Evolutionary conservation across 1,140 invertebrate species (phyloP).

Genomic region (Trachymyrmex septentrionalis): DNA sequence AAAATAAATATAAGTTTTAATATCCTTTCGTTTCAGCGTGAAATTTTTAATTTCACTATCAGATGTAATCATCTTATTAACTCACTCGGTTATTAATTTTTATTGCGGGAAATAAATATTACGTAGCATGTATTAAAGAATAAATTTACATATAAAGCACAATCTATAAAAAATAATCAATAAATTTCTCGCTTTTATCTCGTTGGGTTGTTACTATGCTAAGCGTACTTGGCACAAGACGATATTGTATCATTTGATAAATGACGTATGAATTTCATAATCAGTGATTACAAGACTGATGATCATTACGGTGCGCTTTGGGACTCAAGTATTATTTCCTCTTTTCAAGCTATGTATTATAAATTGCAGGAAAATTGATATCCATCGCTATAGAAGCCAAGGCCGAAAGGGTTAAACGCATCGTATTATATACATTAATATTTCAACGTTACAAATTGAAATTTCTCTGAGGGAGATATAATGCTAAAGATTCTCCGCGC

Average conservation of each 20-base stretch:
- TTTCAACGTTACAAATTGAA: constrained; percentile 25
- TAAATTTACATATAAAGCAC: background rate
- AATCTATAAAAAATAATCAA: background rate
- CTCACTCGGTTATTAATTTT: background rate
- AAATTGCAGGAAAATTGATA: constrained; percentile 28
- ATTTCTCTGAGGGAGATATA: constrained; percentile 14
- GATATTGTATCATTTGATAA: background rate
- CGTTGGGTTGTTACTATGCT: background rate
- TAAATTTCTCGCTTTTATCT: background rate
- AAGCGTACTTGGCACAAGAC: background rate
- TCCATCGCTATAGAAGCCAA: background rate
- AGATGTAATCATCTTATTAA: background rate
- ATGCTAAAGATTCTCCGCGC: background rate
- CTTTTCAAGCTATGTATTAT: constrained; percentile 18
- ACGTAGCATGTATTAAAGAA: background rate
- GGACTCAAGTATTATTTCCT: constrained; percentile 16
- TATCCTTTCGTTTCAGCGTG: background rate
- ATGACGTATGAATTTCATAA: constrained; percentile 44
- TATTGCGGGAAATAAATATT: background rate
- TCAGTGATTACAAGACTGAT: constrained; percentile 19
- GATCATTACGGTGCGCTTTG: constrained; percentile 22
- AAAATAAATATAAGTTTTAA: background rate
- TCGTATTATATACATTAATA: constrained; percentile 13
- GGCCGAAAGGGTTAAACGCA: background rate
- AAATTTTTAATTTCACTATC: background rate